Conservation (phyloP, 2,113 vertebrate species). For the Romanogobio albipinnatus region DNA sequence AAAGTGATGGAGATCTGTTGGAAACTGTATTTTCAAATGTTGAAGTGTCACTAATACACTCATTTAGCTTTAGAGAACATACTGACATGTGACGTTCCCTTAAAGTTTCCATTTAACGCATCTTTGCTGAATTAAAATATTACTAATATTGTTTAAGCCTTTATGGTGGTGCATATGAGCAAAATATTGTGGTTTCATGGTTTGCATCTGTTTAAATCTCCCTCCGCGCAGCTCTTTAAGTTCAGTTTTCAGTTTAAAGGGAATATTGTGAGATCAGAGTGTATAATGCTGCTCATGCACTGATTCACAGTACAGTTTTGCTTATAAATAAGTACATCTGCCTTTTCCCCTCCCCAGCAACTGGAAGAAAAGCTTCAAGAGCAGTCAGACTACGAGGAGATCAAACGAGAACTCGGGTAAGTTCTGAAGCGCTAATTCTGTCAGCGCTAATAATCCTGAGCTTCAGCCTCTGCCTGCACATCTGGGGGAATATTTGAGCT, state of each 20-base stretch:
- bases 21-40: no score
- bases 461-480: conserved; percentile 1
- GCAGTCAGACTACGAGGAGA: conserved; percentile 89
- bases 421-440: conserved; percentile 56
- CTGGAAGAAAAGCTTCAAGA: conserved; percentile 90
- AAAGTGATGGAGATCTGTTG: no score
- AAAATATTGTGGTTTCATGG: neutral
- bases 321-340: neutral
- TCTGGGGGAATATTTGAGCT: conserved; percentile 11
- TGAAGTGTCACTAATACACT: no score
- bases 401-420: conserved; percentile 91
- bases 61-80: no score
- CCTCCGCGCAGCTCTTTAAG: neutral
- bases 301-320: neutral
- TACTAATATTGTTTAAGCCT: neutral
- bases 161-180: neutral
- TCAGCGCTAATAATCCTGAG: conserved; percentile 24
- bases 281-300: neutral
- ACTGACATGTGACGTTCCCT: no score
- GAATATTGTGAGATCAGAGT: neutral
- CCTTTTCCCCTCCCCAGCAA: conserved; percentile 73
- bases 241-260: neutral
- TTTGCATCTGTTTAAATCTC: neutral
- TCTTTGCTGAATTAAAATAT: neutral
- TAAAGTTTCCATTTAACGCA: neutral